Base-by-base conservation (phyloP, 2,797 vertebrate genomes). In the Rachycentron canadum region DNA sequence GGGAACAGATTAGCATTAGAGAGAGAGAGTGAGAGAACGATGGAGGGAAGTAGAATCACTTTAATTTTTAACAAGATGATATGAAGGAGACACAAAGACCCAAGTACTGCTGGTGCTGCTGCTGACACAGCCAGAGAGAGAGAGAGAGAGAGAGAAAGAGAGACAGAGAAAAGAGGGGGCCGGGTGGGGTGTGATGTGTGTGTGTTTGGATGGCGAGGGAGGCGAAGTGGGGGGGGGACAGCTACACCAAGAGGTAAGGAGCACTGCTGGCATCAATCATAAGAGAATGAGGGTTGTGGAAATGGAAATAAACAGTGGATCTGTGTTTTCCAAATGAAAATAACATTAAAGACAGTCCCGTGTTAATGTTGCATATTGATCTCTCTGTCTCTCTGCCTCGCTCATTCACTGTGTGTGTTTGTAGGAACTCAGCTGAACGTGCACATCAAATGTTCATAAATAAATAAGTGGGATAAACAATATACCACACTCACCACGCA, bases 331-430 rank as follows among this genome's bases (percentile, higher is more conserved):
- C 72, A 92, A 92, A 91, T 91, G 84, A 94, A 94, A 94, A 91
- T 91, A 94, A 93, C 92, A 93, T 95, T 93, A 94, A 96, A 94
- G 91, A 81, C 87, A 93, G 95, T 94, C 93, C 88, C 72, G 92
- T 94, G 95, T 96, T 96, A 95, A 96, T 96, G 95, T 96, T 94
- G 93, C 92, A 94, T 95, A 97, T 97, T 97, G 97, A 97, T 96
- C 87, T 74, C 57, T 57, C 21, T 57, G 36, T 61, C 43, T 45
- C 59, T 63, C 71, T 28, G 56, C 67, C 28, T 68, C 73, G 9
- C 73, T 84, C 74, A 17, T 56, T 83, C 76, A 34, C 74, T 21
- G 57, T 56, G 62, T 88, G 81, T n/a, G 92, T 93, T 95, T 91
- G 91, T 91, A 85, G 90, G 89, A 95, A 97, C 96, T 96, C 92